Base-by-base conservation (phyloP, 2,888 invertebrate genomes). In the Noctua comes region DNA sequence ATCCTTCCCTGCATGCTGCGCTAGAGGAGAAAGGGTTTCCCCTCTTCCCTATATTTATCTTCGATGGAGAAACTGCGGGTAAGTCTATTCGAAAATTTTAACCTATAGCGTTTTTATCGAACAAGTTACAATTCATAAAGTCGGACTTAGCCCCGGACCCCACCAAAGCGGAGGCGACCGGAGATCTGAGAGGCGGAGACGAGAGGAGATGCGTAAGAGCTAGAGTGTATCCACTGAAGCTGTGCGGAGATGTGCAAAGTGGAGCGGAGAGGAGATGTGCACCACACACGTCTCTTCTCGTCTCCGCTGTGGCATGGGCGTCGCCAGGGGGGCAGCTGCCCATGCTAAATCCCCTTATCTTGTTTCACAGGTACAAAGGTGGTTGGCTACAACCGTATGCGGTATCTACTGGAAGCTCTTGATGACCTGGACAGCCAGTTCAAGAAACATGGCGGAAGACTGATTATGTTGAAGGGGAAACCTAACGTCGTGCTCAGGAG, bases 51-150 rank as follows among this genome's bases (percentile, higher is more conserved):
- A 89, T 98, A 3, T 98, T 98, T 90, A 98, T 98, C 86, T 98
- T 98, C 90, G 98, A 98, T 93, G 98, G 98, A n/a, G 97, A 98
- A 92, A 98, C 97, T 84, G 98, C 98, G 87, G 98, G 98, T 98
- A 90, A 92, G 87, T 59, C 11, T 59, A 18, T 43, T 36, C 27
- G 8, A 31, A 59, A 16, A 16, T 27, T 62, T 62, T 59, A 27
- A 27, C 1, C 27, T 18, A 6, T 64, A 6, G n/a, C 16, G 18
- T 31, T 36, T 65, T 46, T 1, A 43, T n/a, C 10, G 10, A 51
- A 46, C 18, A 57, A 57, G n/a, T 7, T 31, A 8, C 3, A 54
- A 27, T 16, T 27, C 27, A 24, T 13, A 27, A 51, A 66, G 13
- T 2, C 16, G 7, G n/a, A 13, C 5, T 36, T 48, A n/a, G 48